phyloP scores from a whole-genome alignment of 2,888 invertebrate genomes.

The Eurois occulta region DNA sequence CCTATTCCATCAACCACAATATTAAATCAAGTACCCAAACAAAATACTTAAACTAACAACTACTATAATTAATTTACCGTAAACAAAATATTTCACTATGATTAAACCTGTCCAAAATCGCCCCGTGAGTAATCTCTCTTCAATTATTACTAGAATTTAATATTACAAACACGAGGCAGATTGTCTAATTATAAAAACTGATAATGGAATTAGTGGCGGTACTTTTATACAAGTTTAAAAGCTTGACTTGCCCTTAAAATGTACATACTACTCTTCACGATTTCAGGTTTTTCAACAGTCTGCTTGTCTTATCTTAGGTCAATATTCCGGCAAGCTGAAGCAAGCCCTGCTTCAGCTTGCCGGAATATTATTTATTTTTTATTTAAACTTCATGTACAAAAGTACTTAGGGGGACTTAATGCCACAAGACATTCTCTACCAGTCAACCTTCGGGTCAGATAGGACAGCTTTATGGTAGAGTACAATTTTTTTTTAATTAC shows the following conservation, averaged over 20 bases:
- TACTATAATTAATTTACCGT: not conserved
- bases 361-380: too few species aligned
- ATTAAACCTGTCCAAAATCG: slow-evolving; percentile 12
- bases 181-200: slow-evolving; percentile 1
- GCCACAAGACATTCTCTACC: too few species aligned
- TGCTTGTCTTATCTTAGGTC: too few species aligned
- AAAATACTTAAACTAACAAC: not conserved
- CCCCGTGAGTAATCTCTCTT: not conserved
- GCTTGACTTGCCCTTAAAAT: not conserved
- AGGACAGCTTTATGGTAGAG: too few species aligned
- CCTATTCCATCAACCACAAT: not conserved
- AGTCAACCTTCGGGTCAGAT: too few species aligned
- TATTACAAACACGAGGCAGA: not conserved
- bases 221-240: not conserved
- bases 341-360: too few species aligned
- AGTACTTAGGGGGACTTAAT: too few species aligned
- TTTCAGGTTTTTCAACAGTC: not conserved
- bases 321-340: too few species aligned
- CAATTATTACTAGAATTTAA: not conserved
- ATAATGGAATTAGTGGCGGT: not conserved
- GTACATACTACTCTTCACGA: too few species aligned
- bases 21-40: not conserved
- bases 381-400: too few species aligned
- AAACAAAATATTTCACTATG: slow-evolving; percentile 1
- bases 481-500: too few species aligned